These are phyloP conservation scores for Scaptomyza pallida DNA, from an alignment of 1,140 invertebrate species.

Conservation along the genomic window DNA sequence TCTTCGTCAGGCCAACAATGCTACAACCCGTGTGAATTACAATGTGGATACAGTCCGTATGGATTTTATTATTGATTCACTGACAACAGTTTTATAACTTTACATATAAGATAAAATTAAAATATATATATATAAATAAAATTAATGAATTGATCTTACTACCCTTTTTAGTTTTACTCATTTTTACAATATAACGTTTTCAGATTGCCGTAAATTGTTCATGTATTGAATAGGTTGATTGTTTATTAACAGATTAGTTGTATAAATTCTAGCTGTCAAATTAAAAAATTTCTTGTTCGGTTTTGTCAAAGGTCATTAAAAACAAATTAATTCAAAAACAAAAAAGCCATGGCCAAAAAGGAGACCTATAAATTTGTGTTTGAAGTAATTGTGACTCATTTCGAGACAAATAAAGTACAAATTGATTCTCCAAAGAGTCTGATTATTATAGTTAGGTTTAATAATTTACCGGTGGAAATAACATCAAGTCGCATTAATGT, in stretches of 20 bases:
- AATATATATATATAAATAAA: background rate
- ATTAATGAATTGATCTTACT: too few relatives aligned
- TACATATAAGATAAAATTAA: too few relatives aligned
- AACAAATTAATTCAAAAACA: background rate
- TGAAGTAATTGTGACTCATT: conserved; percentile 46
- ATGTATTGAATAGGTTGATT: background rate
- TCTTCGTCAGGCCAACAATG: background rate
- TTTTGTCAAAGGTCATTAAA: background rate
- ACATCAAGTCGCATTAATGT: conserved; percentile 59
- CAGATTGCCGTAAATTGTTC: background rate
- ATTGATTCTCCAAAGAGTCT: conserved; percentile 12
- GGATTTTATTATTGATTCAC: background rate
- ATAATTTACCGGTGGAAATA: conserved; percentile 7
- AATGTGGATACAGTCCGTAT: conserved; percentile 26
- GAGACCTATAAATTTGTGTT: conserved; percentile 38
- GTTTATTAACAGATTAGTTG: background rate
- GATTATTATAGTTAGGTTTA: conserved; percentile 21
- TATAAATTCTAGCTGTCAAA: background rate
- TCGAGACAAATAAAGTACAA: background rate
- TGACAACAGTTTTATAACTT: too few relatives aligned
- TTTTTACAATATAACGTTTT: background rate
- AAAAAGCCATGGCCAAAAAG: background rate
- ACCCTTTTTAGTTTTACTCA: background rate
- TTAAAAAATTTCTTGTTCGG: background rate
- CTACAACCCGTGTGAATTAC: conserved; percentile 13